A percentile compares a stretch with the other conserved stretches of the same genome.
Conservation (phyloP, 1,140 invertebrate species). For the Drosophila kohkoa region DNA sequence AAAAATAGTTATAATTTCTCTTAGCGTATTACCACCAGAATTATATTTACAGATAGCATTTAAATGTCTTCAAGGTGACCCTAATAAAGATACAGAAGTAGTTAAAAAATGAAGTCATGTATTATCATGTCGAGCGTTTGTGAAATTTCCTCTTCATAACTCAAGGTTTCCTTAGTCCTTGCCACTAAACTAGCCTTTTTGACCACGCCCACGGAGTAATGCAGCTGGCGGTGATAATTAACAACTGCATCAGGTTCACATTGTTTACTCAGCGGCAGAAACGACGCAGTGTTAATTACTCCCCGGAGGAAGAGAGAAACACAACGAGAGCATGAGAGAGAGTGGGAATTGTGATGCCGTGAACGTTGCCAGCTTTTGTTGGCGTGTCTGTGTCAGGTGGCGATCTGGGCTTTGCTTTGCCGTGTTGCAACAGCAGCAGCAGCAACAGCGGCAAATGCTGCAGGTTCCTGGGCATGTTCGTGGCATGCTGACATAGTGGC, state of each 20-base stretch:
- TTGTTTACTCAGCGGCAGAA: conserved; percentile 65
- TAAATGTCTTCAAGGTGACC: too few relatives aligned
- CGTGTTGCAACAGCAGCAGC: background rate
- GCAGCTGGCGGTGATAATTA: conserved; percentile 69
- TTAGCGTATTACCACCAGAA: too few relatives aligned
- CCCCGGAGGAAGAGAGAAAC: conserved; percentile 39
- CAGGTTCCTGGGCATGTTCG: conserved; percentile 6
- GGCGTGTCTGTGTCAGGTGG: conserved; percentile 19
- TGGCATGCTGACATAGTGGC: conserved; percentile 71
- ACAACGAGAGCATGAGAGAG: background rate
- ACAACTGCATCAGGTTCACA: conserved; percentile 68
- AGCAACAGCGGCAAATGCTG: background rate
- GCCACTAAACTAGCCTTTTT: background rate
- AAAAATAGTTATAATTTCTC: too few relatives aligned
- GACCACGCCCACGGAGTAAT: conserved; percentile 45
- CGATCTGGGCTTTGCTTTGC: conserved; percentile 1
- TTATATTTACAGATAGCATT: too few relatives aligned
- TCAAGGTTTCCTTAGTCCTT: background rate
- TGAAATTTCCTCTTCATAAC: conserved; percentile 7
- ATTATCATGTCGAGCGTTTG: background rate
- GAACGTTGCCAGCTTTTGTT: background rate
- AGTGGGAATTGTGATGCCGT: background rate
- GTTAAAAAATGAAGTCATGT: background rate
- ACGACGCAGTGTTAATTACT: conserved; percentile 81
- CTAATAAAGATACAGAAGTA: background rate